Base-by-base conservation (phyloP, 2,888 invertebrate genomes). In the Acronicta psi region DNA sequence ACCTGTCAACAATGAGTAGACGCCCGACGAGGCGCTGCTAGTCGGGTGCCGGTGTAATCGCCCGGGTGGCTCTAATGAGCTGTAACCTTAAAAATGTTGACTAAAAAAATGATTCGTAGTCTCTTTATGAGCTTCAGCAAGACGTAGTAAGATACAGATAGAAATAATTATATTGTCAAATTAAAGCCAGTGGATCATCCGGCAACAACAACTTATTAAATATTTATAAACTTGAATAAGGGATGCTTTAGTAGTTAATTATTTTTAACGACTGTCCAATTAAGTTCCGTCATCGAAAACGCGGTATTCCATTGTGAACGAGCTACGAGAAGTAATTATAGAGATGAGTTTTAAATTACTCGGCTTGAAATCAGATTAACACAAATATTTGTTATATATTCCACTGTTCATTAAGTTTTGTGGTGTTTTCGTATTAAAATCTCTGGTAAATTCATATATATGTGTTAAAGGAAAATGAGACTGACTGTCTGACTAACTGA, bases 321-420 rank as follows among this genome's bases (percentile, higher is more conserved):
- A 18, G 49, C 41, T 41, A 29, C 38, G 38, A 45, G 54, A 38
- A 50, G 51, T 57, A 40, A 71, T 71, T 61, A 60, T 45, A 47
- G 54, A 51, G 72, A 59, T 54, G 65, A 58, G 47, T 57, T 64
- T 68, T 59, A 60, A 71, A 71, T 71, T 56, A 54, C 47, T 58
- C 34, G 25, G 23, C 42, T 44, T 50, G 13, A 40, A 71, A 68
- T 56, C 41, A 43, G 50, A 56, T 71, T 53, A 58, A 55, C 45
- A 44, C 49, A 37, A 34, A 37, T 53, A 71, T 62, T 44, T 52
- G 18, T 37, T 43, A 45, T 42, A 41, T 51, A 44, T 45, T 52
- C 52, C 13, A 40, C 25, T 59, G 49, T 34, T 59, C 62, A 63
- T 70, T 57, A 41, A 18, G 29, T 50, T 55, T 41, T 38, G 25